Evolutionary conservation across 2,113 vertebrate genomes (phyloP).

Genomic region (Pagrus major): DNA sequence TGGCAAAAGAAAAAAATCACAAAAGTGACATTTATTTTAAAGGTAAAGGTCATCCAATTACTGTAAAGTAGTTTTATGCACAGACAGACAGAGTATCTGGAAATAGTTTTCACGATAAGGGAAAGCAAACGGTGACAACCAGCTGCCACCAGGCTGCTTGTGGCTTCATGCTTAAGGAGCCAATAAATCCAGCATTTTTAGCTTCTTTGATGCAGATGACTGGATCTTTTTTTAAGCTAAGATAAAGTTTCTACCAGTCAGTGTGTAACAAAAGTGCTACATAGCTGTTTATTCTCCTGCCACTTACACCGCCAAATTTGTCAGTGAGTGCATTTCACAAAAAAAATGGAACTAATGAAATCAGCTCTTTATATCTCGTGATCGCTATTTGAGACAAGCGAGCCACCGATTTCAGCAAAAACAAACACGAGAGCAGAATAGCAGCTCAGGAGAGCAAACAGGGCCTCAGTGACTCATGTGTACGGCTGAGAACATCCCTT

Average conservation of each 20-base stretch:
- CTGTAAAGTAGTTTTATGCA: neutral
- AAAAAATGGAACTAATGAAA: slow-evolving; percentile 43
- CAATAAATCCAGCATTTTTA: neutral
- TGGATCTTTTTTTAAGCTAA: neutral
- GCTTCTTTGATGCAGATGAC: neutral
- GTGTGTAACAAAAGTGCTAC: neutral
- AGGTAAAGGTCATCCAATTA: neutral
- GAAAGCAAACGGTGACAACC: neutral
- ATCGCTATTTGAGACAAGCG: slow-evolving; percentile 31
- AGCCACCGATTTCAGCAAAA: slow-evolving; percentile 21
- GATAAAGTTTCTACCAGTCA: neutral
- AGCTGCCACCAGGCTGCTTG: neutral
- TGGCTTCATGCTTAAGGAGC: neutral
- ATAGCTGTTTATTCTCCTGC: neutral
- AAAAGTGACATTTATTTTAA: slow-evolving; percentile 3
- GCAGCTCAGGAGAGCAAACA: slow-evolving; percentile 46
- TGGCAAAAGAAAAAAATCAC: neutral
- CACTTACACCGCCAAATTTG: slow-evolving; percentile 30
- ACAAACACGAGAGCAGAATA: slow-evolving; percentile 29
- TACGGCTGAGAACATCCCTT: slow-evolving; percentile 48
- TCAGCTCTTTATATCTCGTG: slow-evolving; percentile 12
- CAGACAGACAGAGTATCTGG: neutral
- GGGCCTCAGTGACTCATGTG: slow-evolving; percentile 54
- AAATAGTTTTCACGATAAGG: neutral
- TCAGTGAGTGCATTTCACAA: slow-evolving; percentile 8